phyloP scores from a whole-genome alignment of 2,888 invertebrate species.

The Ectemnius continuus region DNA sequence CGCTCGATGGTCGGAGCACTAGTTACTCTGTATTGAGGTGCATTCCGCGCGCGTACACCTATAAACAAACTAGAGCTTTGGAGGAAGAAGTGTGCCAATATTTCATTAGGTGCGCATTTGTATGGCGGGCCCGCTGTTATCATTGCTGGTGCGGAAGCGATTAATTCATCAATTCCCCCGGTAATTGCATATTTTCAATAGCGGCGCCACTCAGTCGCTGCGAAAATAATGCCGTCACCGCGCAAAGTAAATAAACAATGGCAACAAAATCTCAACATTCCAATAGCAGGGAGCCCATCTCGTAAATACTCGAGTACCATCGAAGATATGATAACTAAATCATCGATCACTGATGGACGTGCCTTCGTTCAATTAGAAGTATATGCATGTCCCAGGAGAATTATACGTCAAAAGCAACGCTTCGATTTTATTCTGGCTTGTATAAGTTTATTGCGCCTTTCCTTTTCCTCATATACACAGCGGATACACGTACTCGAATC shows the following conservation, averaged over 20 bases:
- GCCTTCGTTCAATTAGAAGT: neutral
- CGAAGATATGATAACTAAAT: constrained; percentile 19
- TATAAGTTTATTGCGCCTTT: neutral
- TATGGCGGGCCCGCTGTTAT: neutral
- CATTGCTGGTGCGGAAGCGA: neutral
- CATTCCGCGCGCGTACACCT: no score
- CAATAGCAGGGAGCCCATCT: neutral
- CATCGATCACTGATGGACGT: constrained; percentile 11
- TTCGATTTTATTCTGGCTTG: no score
- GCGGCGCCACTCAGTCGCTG: neutral
- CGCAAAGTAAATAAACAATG: constrained; percentile 25
- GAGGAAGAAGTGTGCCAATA: neutral
- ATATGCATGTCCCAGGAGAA: neutral
- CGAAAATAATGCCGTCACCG: constrained; percentile 17
- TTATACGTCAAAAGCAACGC: constrained; percentile 9
- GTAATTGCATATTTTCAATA: neutral
- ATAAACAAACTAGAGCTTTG: neutral
- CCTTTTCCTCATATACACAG: no score
- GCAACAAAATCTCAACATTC: constrained; percentile 8
- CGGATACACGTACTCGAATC: no score
- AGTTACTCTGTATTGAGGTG: no score
- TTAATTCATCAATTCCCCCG: neutral
- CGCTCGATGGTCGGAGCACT: no score
- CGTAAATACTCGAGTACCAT: constrained; percentile 23
- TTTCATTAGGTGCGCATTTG: neutral